phyloP scores from a whole-genome alignment of 2,797 vertebrate species.

The Monodelphis domestica region DNA sequence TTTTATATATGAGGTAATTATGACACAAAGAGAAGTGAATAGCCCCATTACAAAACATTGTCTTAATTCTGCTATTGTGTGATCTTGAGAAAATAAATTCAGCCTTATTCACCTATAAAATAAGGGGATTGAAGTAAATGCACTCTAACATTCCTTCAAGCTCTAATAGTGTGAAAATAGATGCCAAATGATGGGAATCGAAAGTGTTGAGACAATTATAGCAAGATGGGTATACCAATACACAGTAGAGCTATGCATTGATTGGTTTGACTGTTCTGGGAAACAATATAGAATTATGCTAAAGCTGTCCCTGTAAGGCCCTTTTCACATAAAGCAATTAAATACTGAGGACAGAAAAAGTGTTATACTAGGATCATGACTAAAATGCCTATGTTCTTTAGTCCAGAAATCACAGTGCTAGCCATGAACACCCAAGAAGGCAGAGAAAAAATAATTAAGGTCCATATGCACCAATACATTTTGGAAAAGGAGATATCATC shows the following conservation, averaged over 20 bases:
- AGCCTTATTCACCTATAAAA: not conserved
- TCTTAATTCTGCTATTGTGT: not conserved
- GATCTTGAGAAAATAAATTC: not conserved
- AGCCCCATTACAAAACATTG: not conserved
- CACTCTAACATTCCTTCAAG: not conserved
- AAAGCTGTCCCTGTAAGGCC: not conserved
- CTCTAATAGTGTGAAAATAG: not conserved
- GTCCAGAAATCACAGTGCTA: not conserved
- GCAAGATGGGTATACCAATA: not conserved
- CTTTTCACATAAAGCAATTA: not conserved
- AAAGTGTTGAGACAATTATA: not conserved
- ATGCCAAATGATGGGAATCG: not conserved
- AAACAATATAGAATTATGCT: not conserved
- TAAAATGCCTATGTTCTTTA: not conserved
- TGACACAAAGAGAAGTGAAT: constrained; percentile 29
- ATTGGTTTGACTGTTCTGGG: not conserved
- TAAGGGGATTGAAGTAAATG: not conserved
- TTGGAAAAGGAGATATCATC: not conserved
- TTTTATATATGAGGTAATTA: not conserved
- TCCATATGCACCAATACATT: not conserved
- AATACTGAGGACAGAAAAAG: not conserved
- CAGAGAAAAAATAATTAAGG: not conserved
- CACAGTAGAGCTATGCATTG: not conserved
- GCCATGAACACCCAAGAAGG: not conserved
- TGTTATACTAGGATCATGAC: not conserved